Evolutionary conservation across 2,113 vertebrate genomes (phyloP).

Genomic region (Phycodurus eques): DNA sequence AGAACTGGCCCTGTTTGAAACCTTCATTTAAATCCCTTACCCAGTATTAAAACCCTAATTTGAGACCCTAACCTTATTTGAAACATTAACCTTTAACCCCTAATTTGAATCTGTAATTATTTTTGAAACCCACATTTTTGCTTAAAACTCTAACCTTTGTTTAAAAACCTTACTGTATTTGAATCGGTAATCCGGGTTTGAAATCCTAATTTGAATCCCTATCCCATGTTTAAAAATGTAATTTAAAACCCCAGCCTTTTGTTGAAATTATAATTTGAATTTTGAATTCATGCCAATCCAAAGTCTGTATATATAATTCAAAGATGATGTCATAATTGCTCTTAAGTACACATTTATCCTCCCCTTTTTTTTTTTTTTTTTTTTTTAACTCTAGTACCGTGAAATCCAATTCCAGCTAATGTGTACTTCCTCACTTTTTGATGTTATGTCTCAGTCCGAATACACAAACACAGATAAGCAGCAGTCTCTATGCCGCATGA

Average conservation of each 20-base stretch:
- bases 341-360: neutral
- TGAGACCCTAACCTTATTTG: neutral
- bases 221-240: too few relatives aligned
- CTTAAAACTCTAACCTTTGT: neutral
- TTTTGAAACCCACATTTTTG: neutral
- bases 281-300: too few relatives aligned
- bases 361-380: neutral
- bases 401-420: neutral
- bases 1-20: too few relatives aligned
- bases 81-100: neutral
- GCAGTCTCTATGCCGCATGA: neutral
- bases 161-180: neutral
- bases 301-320: too few relatives aligned
- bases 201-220: neutral
- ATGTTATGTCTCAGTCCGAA: neutral
- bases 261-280: too few relatives aligned
- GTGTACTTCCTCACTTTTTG: neutral
- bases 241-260: too few relatives aligned
- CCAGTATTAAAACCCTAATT: neutral
- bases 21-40: too few relatives aligned
- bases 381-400: neutral
- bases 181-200: neutral
- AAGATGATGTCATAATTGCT: neutral
- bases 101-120: neutral
- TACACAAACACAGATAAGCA: neutral